Percentiles rank a stretch among this genome's conserved stretches.
Conservation (phyloP, 2,888 invertebrate genomes). For the Dryobotodes eremita region DNA sequence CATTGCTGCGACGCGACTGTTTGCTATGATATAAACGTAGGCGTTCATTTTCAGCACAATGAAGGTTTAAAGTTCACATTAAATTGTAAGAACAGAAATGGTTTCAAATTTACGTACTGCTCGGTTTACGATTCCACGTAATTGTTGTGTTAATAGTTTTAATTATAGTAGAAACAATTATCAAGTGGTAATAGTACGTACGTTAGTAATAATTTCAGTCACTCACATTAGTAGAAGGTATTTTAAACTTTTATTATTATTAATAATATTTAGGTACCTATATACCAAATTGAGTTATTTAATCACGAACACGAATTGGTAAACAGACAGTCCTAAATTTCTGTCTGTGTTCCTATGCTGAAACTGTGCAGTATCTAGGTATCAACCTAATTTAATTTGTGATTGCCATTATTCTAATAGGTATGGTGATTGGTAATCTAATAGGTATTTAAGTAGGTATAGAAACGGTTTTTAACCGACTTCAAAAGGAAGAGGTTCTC, state of each 20-base stretch:
- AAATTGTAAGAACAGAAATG: conserved; percentile 69
- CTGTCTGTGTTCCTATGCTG: not conserved
- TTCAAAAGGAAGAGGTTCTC: no score
- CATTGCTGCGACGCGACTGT: conserved; percentile 52
- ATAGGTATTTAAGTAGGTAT: not conserved
- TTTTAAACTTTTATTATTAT: not conserved
- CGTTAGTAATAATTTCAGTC: not conserved
- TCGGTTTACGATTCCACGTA: conserved; percentile 61
- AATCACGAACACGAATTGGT: not conserved
- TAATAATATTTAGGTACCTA: not conserved
- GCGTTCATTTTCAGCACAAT: conserved; percentile 73
- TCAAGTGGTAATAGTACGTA: not conserved
- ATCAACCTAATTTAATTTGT: conserved; percentile 1
- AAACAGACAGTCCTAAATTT: not conserved
- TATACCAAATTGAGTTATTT: not conserved
- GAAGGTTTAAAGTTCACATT: conserved; percentile 50
- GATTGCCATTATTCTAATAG: not conserved
- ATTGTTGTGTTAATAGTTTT: conserved; percentile 47
- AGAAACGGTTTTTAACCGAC: not conserved
- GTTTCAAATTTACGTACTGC: conserved; percentile 67
- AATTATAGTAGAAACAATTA: conserved; percentile 9
- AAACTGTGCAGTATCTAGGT: not conserved
- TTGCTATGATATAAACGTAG: conserved; percentile 75
- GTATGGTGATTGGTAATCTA: not conserved
- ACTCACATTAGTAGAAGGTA: no score